Conservation (phyloP, 2,888 invertebrate genomes). For the Blastobasis lacticolella region DNA sequence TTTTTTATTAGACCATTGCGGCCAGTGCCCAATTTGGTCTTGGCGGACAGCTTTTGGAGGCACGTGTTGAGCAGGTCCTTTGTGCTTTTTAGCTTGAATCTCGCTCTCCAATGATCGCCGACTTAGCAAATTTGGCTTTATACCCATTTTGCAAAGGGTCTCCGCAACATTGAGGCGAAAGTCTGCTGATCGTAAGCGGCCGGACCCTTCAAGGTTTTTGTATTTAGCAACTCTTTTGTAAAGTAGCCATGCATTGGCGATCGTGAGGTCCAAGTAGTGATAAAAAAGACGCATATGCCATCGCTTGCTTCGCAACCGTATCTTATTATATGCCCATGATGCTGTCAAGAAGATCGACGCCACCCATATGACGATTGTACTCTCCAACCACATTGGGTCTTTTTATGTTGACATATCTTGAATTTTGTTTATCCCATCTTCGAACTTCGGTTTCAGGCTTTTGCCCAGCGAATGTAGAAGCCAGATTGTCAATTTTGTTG, state of each 20-base stretch:
- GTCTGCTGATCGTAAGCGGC: slow-evolving; percentile 5
- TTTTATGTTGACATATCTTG: slow-evolving; percentile 15
- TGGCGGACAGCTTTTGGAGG: slow-evolving; percentile 17
- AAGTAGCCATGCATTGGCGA: slow-evolving; percentile 25
- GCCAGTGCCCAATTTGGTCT: slow-evolving; percentile 21
- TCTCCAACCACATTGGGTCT: slow-evolving; percentile 19
- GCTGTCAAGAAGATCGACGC: slow-evolving; percentile 24
- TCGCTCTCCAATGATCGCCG: slow-evolving; percentile 10
- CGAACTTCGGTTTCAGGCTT: slow-evolving; percentile 16
- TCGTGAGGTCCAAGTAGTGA: slow-evolving; percentile 24
- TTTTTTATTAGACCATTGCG: slow-evolving; percentile 17
- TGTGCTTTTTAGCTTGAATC: slow-evolving; percentile 14
- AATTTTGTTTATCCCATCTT: slow-evolving; percentile 15
- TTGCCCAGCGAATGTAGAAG: no score
- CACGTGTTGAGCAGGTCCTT: slow-evolving; percentile 16
- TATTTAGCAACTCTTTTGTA: slow-evolving; percentile 12
- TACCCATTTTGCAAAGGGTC: slow-evolving; percentile 12
- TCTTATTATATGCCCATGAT: slow-evolving; percentile 20
- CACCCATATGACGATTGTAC: slow-evolving; percentile 20
- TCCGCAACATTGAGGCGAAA: slow-evolving; percentile 8
- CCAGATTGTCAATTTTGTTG: slow-evolving; percentile 31
- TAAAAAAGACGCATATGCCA: slow-evolving; percentile 30
- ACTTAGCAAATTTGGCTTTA: slow-evolving; percentile 8
- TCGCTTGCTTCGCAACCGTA: slow-evolving; percentile 15
- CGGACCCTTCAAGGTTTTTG: slow-evolving; percentile 1